These are phyloP conservation scores for Drosophila parthenogenetica DNA, from an alignment of 2,888 invertebrate species.

Conservation along the genomic window DNA sequence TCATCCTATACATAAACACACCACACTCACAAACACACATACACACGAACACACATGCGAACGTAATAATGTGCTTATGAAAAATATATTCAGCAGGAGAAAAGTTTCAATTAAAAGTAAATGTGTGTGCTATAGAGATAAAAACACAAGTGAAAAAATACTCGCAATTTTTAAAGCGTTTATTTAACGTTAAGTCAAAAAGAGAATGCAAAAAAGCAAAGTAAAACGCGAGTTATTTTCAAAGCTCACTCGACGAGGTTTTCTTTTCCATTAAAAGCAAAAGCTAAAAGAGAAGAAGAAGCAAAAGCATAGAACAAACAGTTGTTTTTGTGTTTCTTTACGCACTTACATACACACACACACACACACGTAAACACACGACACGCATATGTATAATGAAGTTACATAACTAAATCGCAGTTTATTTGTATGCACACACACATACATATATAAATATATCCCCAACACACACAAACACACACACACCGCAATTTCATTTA, in stretches of 20 bases:
- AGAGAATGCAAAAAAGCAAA: constrained; percentile 24
- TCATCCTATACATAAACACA: constrained; percentile 56
- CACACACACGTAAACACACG: constrained; percentile 14
- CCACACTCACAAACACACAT: constrained; percentile 36
- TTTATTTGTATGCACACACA: constrained; percentile 43
- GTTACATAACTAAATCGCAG: constrained; percentile 49
- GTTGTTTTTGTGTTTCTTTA: constrained; percentile 20
- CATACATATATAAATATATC: neutral
- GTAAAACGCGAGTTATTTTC: constrained; percentile 41
- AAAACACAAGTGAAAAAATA: constrained; percentile 31
- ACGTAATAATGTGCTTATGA: constrained; percentile 66
- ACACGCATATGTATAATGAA: constrained; percentile 52
- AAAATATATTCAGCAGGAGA: constrained; percentile 45
- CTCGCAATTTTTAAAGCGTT: constrained; percentile 44
- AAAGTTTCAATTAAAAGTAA: constrained; percentile 76
- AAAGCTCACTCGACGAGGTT: constrained; percentile 77
- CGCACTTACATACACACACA: constrained; percentile 5
- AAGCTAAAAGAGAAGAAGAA: constrained; percentile 24
- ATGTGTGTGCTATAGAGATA: constrained; percentile 63
- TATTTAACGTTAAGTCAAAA: constrained; percentile 25
- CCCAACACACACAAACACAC: constrained; percentile 16
- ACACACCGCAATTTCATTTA: constrained; percentile 61
- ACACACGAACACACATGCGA: constrained; percentile 21
- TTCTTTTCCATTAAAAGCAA: constrained; percentile 42
- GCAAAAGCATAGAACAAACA: constrained; percentile 9